Evolutionary conservation across 1,140 invertebrate genomes (phyloP).

Genomic region (Ladona fulva): DNA sequence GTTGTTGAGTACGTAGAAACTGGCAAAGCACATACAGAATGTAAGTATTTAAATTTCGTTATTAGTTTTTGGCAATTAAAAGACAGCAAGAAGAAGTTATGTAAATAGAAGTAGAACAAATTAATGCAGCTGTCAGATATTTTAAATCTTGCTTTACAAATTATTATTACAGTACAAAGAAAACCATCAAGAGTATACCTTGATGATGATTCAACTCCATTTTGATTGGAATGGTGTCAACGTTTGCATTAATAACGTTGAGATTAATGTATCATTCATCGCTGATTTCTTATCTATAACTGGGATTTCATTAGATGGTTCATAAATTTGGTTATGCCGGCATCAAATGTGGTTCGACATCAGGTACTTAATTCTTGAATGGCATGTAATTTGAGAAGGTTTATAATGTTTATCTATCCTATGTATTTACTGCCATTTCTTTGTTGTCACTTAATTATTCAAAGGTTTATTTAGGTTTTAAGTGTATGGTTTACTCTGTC

Average conservation of each 20-base stretch:
- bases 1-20: constrained; percentile 30
- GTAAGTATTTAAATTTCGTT: constrained; percentile 25
- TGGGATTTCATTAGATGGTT: background rate
- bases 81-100: background rate
- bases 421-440: background rate
- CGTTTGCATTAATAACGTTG: background rate
- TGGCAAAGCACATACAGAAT: constrained; percentile 32
- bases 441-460: no score
- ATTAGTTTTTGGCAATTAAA: background rate
- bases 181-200: constrained; percentile 11
- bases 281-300: background rate
- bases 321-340: background rate
- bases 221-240: background rate
- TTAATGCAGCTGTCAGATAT: no score
- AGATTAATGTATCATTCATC: no score
- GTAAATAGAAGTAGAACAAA: no score
- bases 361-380: constrained; percentile 1
- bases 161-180: no score
- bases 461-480: no score
- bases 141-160: no score
- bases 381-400: background rate
- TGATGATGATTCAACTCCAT: constrained; percentile 13
- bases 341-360: background rate
- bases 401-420: background rate
- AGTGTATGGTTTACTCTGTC: no score